A percentile compares a stretch with the other conserved stretches of the same genome.
Conservation (phyloP, 1,140 invertebrate genomes). For the Hypothenemus hampei region DNA sequence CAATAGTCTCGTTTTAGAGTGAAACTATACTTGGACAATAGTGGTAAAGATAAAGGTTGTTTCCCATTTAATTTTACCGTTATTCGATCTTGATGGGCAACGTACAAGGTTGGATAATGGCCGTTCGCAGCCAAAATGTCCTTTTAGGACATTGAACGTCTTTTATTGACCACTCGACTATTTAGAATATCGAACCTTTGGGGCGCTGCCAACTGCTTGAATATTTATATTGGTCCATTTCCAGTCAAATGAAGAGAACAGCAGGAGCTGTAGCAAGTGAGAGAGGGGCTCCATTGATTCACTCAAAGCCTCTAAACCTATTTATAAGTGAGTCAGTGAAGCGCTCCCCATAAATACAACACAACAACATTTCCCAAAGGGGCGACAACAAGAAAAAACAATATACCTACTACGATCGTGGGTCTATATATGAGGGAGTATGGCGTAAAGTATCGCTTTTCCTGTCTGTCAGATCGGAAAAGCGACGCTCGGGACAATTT, state of each 20-base stretch:
- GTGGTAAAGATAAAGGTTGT: too few species aligned
- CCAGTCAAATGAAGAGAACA: not conserved
- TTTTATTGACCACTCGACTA: conserved; percentile 2
- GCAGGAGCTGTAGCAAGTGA: not conserved
- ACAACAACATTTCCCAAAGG: not conserved
- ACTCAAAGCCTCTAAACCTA: conserved; percentile 14
- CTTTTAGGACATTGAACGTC: conserved; percentile 11
- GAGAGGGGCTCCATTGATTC: not conserved
- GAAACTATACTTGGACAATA: too few species aligned
- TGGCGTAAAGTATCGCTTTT: conserved; percentile 23
- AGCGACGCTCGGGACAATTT: conserved; percentile 17
- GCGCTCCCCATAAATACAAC: conserved; percentile 7
- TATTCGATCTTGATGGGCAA: too few species aligned
- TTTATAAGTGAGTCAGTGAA: conserved; percentile 24
- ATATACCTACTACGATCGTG: conserved; percentile 2
- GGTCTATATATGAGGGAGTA: too few species aligned
- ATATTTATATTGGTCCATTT: not conserved
- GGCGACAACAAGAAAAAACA: conserved; percentile 9
- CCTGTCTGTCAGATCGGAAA: conserved; percentile 21
- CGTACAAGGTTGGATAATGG: too few species aligned
- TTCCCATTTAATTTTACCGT: too few species aligned
- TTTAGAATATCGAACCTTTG: conserved; percentile 6
- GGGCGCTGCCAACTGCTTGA: not conserved
- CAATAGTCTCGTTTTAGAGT: conserved; percentile 7
- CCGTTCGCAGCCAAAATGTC: too few species aligned